Evolutionary conservation across 2,888 invertebrate species (phyloP).

Genomic region (Ecliptopera silaceata): DNA sequence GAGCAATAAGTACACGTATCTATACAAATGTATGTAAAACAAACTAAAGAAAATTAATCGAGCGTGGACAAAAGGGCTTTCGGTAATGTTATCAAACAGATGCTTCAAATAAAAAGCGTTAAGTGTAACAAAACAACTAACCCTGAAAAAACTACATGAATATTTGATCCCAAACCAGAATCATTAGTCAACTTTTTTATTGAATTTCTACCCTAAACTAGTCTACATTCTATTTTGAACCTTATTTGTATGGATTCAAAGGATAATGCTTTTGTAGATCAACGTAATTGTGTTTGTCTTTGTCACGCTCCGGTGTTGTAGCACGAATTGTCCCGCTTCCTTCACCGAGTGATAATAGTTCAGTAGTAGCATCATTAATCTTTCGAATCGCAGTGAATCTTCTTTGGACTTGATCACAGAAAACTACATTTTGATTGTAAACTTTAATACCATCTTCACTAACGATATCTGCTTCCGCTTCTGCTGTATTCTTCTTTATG

Average conservation of each 20-base stretch:
- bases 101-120: constrained; percentile 74
- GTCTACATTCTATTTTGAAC: constrained; percentile 29
- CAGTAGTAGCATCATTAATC: constrained; percentile 77
- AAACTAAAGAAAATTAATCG: constrained; percentile 46
- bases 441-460: constrained; percentile 60
- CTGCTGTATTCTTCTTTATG: constrained; percentile 30
- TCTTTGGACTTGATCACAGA: constrained; percentile 68
- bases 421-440: constrained; percentile 73
- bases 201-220: constrained; percentile 27
- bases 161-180: constrained; percentile 80
- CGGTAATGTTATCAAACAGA: constrained; percentile 72
- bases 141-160: constrained; percentile 72
- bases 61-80: constrained; percentile 53
- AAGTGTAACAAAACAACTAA: constrained; percentile 78
- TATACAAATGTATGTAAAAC: constrained; percentile 28
- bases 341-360: constrained; percentile 68
- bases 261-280: constrained; percentile 5
- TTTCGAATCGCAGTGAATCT: constrained; percentile 69
- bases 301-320: constrained; percentile 60
- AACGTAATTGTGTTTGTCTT: constrained; percentile 41
- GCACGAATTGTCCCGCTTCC: constrained; percentile 70
- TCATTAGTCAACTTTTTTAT: constrained; percentile 82
- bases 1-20: background rate
- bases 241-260: constrained; percentile 34
- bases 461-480: constrained; percentile 50